A percentile compares a stretch with the other conserved stretches of the same genome.
These are phyloP conservation scores for Centropyge bicolor DNA, from an alignment of 2,797 vertebrate genomes.

Conservation along the genomic window DNA sequence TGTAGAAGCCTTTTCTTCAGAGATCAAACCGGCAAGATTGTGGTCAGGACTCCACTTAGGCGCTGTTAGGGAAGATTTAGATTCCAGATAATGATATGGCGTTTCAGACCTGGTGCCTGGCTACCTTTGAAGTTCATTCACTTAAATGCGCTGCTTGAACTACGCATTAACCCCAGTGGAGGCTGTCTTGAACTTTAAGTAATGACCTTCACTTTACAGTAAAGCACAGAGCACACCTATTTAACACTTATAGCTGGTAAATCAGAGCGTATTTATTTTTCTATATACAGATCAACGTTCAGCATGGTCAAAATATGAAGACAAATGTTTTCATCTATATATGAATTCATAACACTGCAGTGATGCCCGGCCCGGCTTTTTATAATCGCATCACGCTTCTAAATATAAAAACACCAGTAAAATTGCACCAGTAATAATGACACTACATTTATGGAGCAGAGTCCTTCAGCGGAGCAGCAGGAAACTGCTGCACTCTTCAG, in stretches of 20 bases:
- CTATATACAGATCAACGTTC: neutral
- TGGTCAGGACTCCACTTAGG: slow-evolving; percentile 41
- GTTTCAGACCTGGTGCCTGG: slow-evolving; percentile 44
- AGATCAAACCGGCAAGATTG: slow-evolving; percentile 58
- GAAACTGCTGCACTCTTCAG: slow-evolving; percentile 27
- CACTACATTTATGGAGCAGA: slow-evolving; percentile 10
- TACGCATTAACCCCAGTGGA: slow-evolving; percentile 46
- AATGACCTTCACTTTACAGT: slow-evolving; percentile 30
- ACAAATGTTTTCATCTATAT: neutral
- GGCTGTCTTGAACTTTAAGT: slow-evolving; percentile 46
- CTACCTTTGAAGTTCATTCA: slow-evolving; percentile 60
- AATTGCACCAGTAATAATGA: slow-evolving; percentile 18
- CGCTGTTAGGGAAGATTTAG: slow-evolving; percentile 48
- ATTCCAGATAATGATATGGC: slow-evolving; percentile 54
- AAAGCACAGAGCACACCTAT: slow-evolving; percentile 5
- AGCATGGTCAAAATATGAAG: neutral
- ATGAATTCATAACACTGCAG: neutral
- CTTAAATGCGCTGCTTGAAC: slow-evolving; percentile 51
- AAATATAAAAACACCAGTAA: slow-evolving; percentile 23
- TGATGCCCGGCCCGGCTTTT: neutral
- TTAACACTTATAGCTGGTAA: slow-evolving; percentile 1
- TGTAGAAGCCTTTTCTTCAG: slow-evolving; percentile 16
- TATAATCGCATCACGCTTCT: slow-evolving; percentile 19
- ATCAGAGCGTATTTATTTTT: slow-evolving; percentile 1
- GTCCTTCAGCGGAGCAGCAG: slow-evolving; percentile 27